Evolutionary conservation across 1,140 invertebrate species (phyloP), one percentile per base, ranked within the genome.

Genomic region (Drosophila miranda): DNA sequence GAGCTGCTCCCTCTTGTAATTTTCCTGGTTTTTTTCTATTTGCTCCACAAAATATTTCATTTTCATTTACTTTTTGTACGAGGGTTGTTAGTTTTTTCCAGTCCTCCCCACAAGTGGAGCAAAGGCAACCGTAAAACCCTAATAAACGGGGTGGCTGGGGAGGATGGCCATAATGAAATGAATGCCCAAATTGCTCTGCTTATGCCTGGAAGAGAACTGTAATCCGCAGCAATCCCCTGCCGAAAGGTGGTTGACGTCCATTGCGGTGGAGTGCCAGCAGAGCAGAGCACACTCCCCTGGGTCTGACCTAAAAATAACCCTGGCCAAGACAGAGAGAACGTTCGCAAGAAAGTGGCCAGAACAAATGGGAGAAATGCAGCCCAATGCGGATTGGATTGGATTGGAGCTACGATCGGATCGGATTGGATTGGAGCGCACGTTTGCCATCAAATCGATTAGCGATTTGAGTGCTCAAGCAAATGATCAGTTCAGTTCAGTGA

Each of bases 401-500:
- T 38, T 58, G 30, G 56, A 28, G 46, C 16, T 4, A 46, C 34
- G 61, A 56, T 51, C 38, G 23, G 60, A 23, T 19, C 44, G 23
- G 60, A 21, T 26, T 43, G 23, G 60, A 21, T 26, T 43, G 55
- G 6, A 34, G 45, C 55, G 73, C 81, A 87, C 82, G 81, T 84
- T 78, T 75, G 77, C 44, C 81, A 81, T 77, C 82, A 74, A 86
- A 86, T 86, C 81, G 81, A 86, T 86, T 84, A 84, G 81, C 77
- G 41, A 63, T 70, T 71, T 30, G 67, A 59, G 61, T 63, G 56
- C 56, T 80, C 61, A 62, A 78, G 75, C 61, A 62, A 80, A 75
- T 80, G 66, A 48, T 46, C 66, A 69, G 66, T 66, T 16, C 16
- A 62, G 66, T 48, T 46, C 66, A 69, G 66, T 66, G 66, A 68